Percentiles rank a stretch among this genome's conserved stretches.
phyloP scores from a whole-genome alignment of 2,797 vertebrate genomes.

The Chromobotia macracanthus region DNA sequence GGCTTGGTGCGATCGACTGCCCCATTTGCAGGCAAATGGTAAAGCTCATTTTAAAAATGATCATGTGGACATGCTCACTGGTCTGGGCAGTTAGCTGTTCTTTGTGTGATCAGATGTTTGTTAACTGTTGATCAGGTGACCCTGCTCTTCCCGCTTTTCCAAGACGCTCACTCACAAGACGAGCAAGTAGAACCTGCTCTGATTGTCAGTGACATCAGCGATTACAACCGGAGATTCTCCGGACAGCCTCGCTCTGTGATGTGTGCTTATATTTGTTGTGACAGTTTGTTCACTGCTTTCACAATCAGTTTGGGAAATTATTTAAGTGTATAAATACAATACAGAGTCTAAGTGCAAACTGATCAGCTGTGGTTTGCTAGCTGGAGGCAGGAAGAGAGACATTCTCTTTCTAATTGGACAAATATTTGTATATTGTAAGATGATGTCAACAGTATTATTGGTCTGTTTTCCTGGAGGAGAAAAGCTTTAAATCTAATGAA shows the following conservation, averaged over 20 bases:
- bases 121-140: slow-evolving; percentile 82
- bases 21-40: slow-evolving; percentile 98
- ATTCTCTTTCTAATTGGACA: no score
- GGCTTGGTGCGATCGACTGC: slow-evolving; percentile 93
- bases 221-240: slow-evolving; percentile 96
- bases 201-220: slow-evolving; percentile 85
- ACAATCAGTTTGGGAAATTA: no score
- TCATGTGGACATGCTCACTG: background rate
- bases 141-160: slow-evolving; percentile 89
- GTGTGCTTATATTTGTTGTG: no score
- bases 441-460: no score
- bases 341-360: no score
- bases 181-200: slow-evolving; percentile 79
- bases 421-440: no score
- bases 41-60: slow-evolving; percentile 59
- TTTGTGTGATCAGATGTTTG: background rate
- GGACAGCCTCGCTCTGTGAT: slow-evolving; percentile 96
- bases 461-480: no score
- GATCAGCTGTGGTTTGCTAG: no score
- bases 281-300: no score
- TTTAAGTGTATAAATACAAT: no score
- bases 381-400: no score
- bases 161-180: slow-evolving; percentile 77
- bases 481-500: no score
- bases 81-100: background rate